Percentiles rank a stretch among this genome's conserved stretches.
phyloP scores from a whole-genome alignment of 2,797 vertebrate species.

The Brotula barbata region DNA sequence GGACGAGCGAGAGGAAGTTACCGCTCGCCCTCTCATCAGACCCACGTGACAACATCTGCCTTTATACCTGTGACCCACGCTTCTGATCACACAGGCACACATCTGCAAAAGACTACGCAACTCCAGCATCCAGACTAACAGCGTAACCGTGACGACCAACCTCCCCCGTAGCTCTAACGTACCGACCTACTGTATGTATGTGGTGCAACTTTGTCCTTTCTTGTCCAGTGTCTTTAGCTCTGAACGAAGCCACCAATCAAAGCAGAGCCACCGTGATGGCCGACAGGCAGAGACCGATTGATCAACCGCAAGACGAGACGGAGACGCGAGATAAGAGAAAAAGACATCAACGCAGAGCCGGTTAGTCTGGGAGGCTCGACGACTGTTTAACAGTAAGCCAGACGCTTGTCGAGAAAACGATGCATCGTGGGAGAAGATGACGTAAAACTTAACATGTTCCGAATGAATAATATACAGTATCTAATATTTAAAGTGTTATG shows the following conservation, averaged over 20 bases:
- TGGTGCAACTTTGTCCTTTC: constrained; percentile 48
- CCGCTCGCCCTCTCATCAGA: constrained; percentile 39
- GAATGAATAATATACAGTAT: not conserved
- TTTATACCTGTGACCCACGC: constrained; percentile 55
- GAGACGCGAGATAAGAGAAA: constrained; percentile 35
- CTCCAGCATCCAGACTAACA: constrained; percentile 63
- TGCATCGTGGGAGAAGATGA: constrained; percentile 3
- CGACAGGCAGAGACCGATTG: constrained; percentile 22
- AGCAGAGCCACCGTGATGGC: constrained; percentile 38
- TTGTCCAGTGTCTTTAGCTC: constrained; percentile 31
- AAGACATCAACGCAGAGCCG: constrained; percentile 27
- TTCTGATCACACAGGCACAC: constrained; percentile 20
- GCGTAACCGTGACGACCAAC: constrained; percentile 51
- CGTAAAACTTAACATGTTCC: constrained; percentile 1
- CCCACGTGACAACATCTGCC: constrained; percentile 63
- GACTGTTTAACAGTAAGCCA: constrained; percentile 36
- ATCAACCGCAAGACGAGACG: constrained; percentile 1
- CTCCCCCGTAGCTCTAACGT: constrained; percentile 40
- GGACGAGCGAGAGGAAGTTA: constrained; percentile 42
- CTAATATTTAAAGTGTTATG: not conserved
- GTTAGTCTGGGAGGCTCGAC: constrained; percentile 29
- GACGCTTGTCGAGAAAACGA: not conserved
- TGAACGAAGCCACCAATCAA: constrained; percentile 32
- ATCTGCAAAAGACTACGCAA: constrained; percentile 34
- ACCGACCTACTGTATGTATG: constrained; percentile 47